Percentiles rank a stretch among this genome's conserved stretches.
Evolutionary conservation across 2,113 vertebrate species (phyloP).

Genomic region (Chaetodon trifascialis): DNA sequence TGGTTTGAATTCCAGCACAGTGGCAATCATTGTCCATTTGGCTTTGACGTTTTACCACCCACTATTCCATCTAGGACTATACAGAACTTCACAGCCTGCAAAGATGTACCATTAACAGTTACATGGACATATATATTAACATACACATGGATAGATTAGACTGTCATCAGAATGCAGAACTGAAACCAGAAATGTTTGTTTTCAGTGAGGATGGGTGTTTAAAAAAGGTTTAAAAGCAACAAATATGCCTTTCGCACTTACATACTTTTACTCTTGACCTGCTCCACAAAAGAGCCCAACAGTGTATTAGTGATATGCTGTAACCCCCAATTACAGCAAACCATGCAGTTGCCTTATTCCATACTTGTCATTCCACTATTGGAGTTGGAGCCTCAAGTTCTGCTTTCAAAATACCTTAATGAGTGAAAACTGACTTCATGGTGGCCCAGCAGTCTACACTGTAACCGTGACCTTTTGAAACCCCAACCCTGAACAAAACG

Average conservation of each 20-base stretch:
- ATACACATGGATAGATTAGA: neutral
- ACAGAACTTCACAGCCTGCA: conserved; percentile 21
- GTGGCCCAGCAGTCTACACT: conserved; percentile 7
- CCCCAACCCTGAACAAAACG: neutral
- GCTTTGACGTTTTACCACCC: conserved; percentile 49
- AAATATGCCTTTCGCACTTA: neutral
- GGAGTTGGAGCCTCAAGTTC: conserved; percentile 16
- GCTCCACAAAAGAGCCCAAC: conserved; percentile 8
- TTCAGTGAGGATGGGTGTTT: neutral
- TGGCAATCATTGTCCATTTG: conserved; percentile 50
- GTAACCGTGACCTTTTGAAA: neutral
- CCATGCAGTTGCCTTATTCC: conserved; percentile 4
- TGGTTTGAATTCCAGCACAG: conserved; percentile 59
- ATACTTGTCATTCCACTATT: conserved; percentile 22
- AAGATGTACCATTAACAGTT: conserved; percentile 1
- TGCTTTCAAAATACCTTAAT: conserved; percentile 20
- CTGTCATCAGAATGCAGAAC: neutral
- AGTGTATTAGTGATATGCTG: conserved; percentile 35
- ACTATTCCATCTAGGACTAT: conserved; percentile 16
- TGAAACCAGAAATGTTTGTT: neutral
- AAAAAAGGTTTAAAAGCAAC: conserved; percentile 12
- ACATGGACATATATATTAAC: neutral
- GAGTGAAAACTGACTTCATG: conserved; percentile 31
- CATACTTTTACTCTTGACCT: conserved; percentile 20
- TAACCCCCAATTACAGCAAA: conserved; percentile 48